Evolutionary conservation across 2,113 vertebrate species (phyloP).

Genomic region (Mus spicilegus): DNA sequence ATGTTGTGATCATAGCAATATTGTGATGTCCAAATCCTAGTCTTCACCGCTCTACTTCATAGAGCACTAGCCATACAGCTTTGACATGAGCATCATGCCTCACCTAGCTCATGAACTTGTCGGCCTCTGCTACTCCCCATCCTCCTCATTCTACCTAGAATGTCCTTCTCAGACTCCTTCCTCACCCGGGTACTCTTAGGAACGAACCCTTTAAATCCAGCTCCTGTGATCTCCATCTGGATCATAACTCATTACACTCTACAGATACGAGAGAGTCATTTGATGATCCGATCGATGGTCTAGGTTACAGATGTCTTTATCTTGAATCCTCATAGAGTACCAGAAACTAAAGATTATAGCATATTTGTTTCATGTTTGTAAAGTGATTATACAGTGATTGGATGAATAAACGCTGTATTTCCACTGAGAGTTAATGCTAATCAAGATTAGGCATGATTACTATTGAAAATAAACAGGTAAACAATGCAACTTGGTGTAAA

Average conservation of each 20-base stretch:
- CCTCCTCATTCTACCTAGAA: neutral
- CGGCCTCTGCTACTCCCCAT: neutral
- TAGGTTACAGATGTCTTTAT: neutral
- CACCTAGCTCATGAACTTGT: neutral
- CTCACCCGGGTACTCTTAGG: neutral
- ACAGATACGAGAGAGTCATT: neutral
- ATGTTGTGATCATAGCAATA: neutral
- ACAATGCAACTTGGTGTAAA: constrained; percentile 4
- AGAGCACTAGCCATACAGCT: neutral
- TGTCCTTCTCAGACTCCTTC: neutral
- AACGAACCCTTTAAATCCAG: neutral
- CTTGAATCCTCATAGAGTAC: neutral
- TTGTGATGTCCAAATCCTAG: neutral
- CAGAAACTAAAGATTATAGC: neutral
- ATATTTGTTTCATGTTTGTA: constrained; percentile 2
- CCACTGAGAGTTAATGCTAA: constrained; percentile 46
- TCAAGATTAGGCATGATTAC: neutral
- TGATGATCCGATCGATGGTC: neutral
- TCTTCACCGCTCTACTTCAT: neutral
- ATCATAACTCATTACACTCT: neutral
- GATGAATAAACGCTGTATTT: neutral
- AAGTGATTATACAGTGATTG: neutral
- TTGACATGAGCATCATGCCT: neutral
- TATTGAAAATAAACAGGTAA: constrained; percentile 4
- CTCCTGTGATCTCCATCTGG: neutral